Base-by-base conservation (phyloP, 2,797 vertebrate species). In the Xiphophorus birchmanni region DNA sequence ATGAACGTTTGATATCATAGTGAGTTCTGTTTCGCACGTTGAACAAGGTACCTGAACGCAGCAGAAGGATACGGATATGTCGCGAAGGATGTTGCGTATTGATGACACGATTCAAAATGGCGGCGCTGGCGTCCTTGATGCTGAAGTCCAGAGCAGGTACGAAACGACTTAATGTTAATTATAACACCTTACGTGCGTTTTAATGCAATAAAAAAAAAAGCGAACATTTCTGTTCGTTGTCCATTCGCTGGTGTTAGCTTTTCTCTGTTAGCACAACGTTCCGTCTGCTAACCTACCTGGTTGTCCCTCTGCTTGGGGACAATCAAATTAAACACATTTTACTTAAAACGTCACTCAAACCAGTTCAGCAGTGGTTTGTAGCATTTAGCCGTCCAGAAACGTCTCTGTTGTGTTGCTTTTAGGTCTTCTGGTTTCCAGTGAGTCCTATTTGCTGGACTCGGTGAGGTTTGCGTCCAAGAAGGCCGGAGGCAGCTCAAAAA, bases 381-480 rank as follows among this genome's bases (percentile, higher is more conserved):
- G 18, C 65, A 18, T 29, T 3, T 7, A 45, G 45, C 7, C 21
- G n/a, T 13, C 21, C n/a, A 5, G 58, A 15, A 6, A 29, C 0
- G 1, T 3, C 17, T 75, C 0, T 35, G 21, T 79, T 23, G 67
- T 74, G 42, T 63, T 92, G 65, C 2, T 85, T 84, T 81, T 80
- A 96, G 93, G 90, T 82, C 73, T 94, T 32, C 73, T 96, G 45
- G 60, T 83, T 0, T 54, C 95, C 5, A 69, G 65, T 29, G 93
- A 90, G 9, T 78, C 88, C 0, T 81, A 52, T 48, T 77, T 94
- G 4, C 83, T 95, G 32, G 84, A 93, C 69, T 90, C 92, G 0
- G 73, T 95, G 83, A 96, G 98, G 90, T 95, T 91, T 18, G 97
- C 98, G 0, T 97, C 97, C 8, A 99, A 99, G 90, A 99, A 99